Base-by-base conservation (phyloP, 2,888 invertebrate species). In the Geotrupes spiniger region DNA sequence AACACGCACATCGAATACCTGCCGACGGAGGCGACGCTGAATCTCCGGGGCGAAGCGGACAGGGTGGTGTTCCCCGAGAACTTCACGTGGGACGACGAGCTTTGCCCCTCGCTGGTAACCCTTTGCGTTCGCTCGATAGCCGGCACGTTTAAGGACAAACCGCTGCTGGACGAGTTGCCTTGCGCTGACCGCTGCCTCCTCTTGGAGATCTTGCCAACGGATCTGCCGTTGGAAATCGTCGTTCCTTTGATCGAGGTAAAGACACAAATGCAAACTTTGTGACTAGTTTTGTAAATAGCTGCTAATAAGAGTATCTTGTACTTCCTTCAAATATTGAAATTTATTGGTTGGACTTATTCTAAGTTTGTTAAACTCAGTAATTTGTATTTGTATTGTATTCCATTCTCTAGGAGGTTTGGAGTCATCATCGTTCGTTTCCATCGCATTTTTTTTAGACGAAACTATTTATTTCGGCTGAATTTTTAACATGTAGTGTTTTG, bases 201-300 rank as follows among this genome's bases (percentile, higher is more conserved):
- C 1, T 74, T 84, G 66, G 84, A 84, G 70, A 70, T 81, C 46
- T 74, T 80, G 54, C 78, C 83, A 1, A 74, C 76, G 1, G 74
- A 79, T 63, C 75, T 85, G 46, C 80, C 81, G 1, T 70, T 85
- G 28, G 77, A 77, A 49, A 66, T 75, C 47, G 76, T 77, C 29
- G 77, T 82, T 2, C 79, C 78, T 2, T 57, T 73, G 10, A 79
- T 83, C 28, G 72, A 74, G 65, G 80, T 78, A 62, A 28, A 10
- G 2, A 14, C 36, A n/a, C n/a, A n/a, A n/a, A n/a, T n/a, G n/a
- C n/a, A n/a, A 38, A n/a, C 8, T 25, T 38, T 5, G 5, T 11
- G 11, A 12, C 12, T 17, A 5, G 11, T n/a, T n/a, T n/a, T n/a
- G n/a, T n/a, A n/a, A n/a, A n/a, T n/a, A n/a, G n/a, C n/a, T n/a